Evolutionary conservation across 2,888 invertebrate genomes (phyloP), one percentile per base, ranked within the genome.

Genomic region (Craniophora ligustri): DNA sequence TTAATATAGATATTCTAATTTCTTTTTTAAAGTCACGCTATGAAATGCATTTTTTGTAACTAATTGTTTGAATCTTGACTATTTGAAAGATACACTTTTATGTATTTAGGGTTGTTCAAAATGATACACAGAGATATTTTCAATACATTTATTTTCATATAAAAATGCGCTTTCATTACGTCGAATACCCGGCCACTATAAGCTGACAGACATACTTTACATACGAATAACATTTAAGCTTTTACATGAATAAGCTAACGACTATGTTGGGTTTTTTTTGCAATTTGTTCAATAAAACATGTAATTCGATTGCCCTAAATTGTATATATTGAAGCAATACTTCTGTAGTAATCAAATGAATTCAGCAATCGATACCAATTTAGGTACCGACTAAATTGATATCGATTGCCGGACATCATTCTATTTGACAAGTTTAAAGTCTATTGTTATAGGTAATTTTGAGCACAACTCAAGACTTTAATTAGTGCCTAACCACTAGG

Each of bases 101-200:
- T 13, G 31, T 16, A 28, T 26, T 40, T 15, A 45, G 26, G 30
- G 48, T 23, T 44, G 14, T 18, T 7, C 7, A 31, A 23, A 67
- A 55, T 53, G 39, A 68, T 42, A 63, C 40, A 19, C 26, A 35
- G 1, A 47, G n/a, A 44, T 7, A 40, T 67, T 71, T 84, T 86
- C 79, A 77, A 85, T 84, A 89, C 85, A 89, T 92, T 92, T 90
- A 91, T 91, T 88, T 87, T 67, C 60, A 51, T 86, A 86, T 84
- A 87, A 88, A 91, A 92, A 91, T 88, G 91, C 89, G 83, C 78
- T 83, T 28, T 28, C 42, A 5, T 60, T 38, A 16, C 45, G 28
- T 62, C 41, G 16, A 59, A 50, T 50, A 66, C 57, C 79, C 76
- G 75, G 74, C 72, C 75, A 78, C 81, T 77, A 78, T 70, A 79